phyloP scores from a whole-genome alignment of 2,113 vertebrate genomes.

The Sialia sialis region DNA sequence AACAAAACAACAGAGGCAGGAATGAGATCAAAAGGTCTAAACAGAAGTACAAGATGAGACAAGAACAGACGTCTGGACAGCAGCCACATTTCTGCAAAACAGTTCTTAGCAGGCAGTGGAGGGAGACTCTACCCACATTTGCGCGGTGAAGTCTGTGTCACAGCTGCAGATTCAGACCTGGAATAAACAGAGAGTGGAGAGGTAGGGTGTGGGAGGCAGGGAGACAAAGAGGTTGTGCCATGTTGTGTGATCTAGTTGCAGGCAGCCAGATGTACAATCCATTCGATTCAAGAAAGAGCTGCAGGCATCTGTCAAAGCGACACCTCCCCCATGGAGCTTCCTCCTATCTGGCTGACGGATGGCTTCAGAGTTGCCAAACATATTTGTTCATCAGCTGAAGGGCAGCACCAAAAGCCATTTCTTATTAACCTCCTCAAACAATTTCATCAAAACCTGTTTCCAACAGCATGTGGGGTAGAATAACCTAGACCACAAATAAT shows the following conservation, averaged over 20 bases:
- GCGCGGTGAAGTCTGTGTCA: background rate
- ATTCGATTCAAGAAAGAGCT: background rate
- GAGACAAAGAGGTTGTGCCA: background rate
- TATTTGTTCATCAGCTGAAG: background rate
- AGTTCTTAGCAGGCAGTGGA: background rate
- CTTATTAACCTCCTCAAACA: background rate
- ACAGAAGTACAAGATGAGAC: conserved; percentile 50
- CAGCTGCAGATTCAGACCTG: background rate
- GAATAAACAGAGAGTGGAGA: background rate
- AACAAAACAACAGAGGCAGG: conserved; percentile 36
- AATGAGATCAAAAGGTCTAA: conserved; percentile 54
- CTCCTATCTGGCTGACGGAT: background rate
- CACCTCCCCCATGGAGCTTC: conserved; percentile 23
- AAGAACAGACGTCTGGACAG: conserved; percentile 30
- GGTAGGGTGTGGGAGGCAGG: background rate
- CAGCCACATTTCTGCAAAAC: conserved; percentile 36
- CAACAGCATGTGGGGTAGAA: background rate
- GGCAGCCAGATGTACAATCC: conserved; percentile 42
- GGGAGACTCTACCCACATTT: background rate
- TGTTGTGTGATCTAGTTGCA: background rate
- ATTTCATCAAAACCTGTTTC: background rate
- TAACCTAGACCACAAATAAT: background rate
- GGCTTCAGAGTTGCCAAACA: background rate
- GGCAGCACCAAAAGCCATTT: background rate
- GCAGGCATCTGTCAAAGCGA: conserved; percentile 34